Conservation (phyloP, 2,113 vertebrate genomes). For the Lota lota region DNA sequence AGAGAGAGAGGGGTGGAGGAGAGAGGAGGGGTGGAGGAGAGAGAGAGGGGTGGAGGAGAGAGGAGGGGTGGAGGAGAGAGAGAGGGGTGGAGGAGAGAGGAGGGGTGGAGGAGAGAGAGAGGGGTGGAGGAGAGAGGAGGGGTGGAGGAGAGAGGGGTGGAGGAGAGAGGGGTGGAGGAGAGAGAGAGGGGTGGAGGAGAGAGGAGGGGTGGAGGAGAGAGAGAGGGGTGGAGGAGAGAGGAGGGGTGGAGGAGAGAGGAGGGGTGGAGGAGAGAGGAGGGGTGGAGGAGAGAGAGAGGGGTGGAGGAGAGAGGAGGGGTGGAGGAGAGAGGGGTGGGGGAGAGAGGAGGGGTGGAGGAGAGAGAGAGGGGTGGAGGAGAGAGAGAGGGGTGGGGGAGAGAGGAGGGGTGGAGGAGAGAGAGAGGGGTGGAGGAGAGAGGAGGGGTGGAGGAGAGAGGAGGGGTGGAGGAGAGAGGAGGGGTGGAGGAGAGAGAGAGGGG, state of each 20-base stretch:
- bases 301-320: too few species aligned
- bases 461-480: slow-evolving; percentile 53
- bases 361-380: too few species aligned
- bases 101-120: neutral
- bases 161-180: neutral
- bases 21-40: slow-evolving; percentile 39
- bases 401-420: slow-evolving; percentile 20
- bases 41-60: too few species aligned
- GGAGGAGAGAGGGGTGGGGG: neutral
- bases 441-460: neutral
- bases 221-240: too few species aligned
- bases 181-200: too few species aligned
- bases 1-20: neutral
- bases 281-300: neutral
- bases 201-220: slow-evolving; percentile 37
- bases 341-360: slow-evolving; percentile 38
- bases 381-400: too few species aligned
- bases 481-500: neutral
- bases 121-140: too few species aligned
- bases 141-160: neutral
- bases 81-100: too few species aligned
- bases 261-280: slow-evolving; percentile 56
- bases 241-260: neutral
- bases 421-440: too few species aligned
- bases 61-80: slow-evolving; percentile 20